These are phyloP conservation scores for Griposia aprilina DNA, from an alignment of 2,888 invertebrate species.

Conservation along the genomic window DNA sequence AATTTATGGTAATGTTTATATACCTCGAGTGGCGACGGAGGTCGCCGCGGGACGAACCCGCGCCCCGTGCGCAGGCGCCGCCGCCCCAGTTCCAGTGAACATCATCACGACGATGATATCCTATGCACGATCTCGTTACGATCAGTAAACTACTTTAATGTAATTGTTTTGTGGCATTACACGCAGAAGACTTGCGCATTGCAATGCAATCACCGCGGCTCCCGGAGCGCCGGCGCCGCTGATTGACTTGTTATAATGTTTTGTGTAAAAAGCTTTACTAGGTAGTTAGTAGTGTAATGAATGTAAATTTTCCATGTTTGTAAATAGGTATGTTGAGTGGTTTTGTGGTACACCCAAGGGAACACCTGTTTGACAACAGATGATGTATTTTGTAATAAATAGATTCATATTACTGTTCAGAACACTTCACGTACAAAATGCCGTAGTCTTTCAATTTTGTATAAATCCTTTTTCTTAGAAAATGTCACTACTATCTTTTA, in stretches of 20 bases:
- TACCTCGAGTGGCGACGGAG: slow-evolving; percentile 79
- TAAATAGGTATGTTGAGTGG: slow-evolving; percentile 87
- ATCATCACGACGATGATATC: slow-evolving; percentile 87
- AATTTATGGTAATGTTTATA: slow-evolving; percentile 86
- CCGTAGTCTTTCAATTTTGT: slow-evolving; percentile 69
- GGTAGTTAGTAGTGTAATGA: slow-evolving; percentile 84
- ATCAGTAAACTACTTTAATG: slow-evolving; percentile 87
- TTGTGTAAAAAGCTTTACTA: slow-evolving; percentile 90
- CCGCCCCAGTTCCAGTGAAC: slow-evolving; percentile 84
- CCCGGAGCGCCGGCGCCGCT: slow-evolving; percentile 73
- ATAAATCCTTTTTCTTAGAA: slow-evolving; percentile 70
- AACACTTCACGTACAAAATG: slow-evolving; percentile 75
- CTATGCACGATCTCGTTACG: slow-evolving; percentile 90
- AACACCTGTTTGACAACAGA: slow-evolving; percentile 61
- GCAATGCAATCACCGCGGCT: slow-evolving; percentile 84
- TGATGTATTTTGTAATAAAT: slow-evolving; percentile 67
- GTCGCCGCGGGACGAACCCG: slow-evolving; percentile 69
- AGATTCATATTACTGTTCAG: slow-evolving; percentile 68
- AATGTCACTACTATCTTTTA: slow-evolving; percentile 82
- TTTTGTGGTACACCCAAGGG: slow-evolving; percentile 74
- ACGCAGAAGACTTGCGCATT: slow-evolving; percentile 86
- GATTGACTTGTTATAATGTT: slow-evolving; percentile 86
- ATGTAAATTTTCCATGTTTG: slow-evolving; percentile 84
- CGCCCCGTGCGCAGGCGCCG: slow-evolving; percentile 58
- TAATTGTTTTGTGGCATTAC: slow-evolving; percentile 89